These are phyloP conservation scores for Setophaga coronata DNA, from an alignment of 2,113 vertebrate species.

Conservation along the genomic window DNA sequence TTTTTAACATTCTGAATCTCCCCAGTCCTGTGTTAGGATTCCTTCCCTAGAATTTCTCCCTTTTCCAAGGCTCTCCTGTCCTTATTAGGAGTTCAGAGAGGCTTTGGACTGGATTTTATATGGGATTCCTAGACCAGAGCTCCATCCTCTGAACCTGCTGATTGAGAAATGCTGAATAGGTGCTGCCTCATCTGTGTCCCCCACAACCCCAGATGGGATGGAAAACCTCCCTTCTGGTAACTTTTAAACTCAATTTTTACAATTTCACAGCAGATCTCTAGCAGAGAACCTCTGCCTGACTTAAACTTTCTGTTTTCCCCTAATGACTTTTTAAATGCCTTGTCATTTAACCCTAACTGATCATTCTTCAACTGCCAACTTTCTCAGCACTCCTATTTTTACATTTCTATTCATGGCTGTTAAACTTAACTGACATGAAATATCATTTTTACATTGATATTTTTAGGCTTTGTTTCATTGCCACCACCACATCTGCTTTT, in stretches of 20 bases:
- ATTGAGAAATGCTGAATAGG: neutral
- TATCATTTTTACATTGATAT: neutral
- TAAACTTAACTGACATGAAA: neutral
- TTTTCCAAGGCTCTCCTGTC: neutral
- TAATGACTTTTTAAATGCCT: neutral
- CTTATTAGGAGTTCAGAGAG: neutral
- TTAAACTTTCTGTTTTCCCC: neutral
- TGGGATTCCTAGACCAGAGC: neutral
- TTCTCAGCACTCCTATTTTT: neutral
- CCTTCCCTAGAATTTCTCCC: neutral
- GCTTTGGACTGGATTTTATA: neutral
- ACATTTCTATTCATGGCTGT: neutral
- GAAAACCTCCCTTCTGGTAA: neutral
- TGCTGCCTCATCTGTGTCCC: neutral
- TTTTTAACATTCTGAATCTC: neutral
- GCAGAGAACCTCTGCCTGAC: neutral
- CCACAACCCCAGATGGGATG: neutral
- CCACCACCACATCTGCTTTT: conserved; percentile 28
- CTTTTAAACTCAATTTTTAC: neutral
- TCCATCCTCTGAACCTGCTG: neutral
- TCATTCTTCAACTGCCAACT: neutral
- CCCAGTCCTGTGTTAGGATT: neutral
- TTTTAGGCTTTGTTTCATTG: conserved; percentile 11
- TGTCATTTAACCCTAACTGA: neutral
- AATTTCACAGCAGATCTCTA: neutral